These are phyloP conservation scores for Rhagium mordax DNA, from an alignment of 2,888 invertebrate species.

Conservation along the genomic window DNA sequence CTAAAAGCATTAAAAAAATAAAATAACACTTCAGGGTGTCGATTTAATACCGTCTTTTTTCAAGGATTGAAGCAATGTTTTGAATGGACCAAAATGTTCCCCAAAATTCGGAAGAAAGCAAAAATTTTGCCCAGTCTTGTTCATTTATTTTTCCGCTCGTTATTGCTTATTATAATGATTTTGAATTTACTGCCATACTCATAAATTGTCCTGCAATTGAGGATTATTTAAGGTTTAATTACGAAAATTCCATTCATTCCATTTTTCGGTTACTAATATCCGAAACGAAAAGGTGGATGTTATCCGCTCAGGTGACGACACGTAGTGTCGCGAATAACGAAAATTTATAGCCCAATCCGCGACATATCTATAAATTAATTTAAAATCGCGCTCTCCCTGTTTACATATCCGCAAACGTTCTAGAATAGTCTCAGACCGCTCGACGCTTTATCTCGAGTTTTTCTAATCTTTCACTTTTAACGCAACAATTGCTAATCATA, in stretches of 20 bases:
- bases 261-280: background rate
- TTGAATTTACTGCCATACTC: too few species aligned
- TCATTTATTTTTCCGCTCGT: too few species aligned
- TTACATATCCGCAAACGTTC: slow-evolving; percentile 11
- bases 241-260: background rate
- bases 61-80: too few species aligned
- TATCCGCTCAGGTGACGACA: background rate
- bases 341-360: slow-evolving; percentile 11
- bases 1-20: too few species aligned
- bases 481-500: slow-evolving; percentile 1
- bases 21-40: too few species aligned
- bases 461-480: slow-evolving; percentile 28
- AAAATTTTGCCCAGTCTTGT: too few species aligned
- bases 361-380: slow-evolving; percentile 1
- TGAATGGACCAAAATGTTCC: too few species aligned
- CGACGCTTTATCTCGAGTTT: slow-evolving; percentile 19
- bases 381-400: slow-evolving; percentile 22
- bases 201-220: too few species aligned
- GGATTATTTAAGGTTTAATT: too few species aligned
- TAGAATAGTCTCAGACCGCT: slow-evolving; percentile 20
- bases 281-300: background rate
- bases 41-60: too few species aligned
- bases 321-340: slow-evolving; percentile 3
- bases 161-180: too few species aligned
- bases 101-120: too few species aligned